Base-by-base conservation (phyloP, 2,888 invertebrate genomes). In the Drosophila gaucha region DNA sequence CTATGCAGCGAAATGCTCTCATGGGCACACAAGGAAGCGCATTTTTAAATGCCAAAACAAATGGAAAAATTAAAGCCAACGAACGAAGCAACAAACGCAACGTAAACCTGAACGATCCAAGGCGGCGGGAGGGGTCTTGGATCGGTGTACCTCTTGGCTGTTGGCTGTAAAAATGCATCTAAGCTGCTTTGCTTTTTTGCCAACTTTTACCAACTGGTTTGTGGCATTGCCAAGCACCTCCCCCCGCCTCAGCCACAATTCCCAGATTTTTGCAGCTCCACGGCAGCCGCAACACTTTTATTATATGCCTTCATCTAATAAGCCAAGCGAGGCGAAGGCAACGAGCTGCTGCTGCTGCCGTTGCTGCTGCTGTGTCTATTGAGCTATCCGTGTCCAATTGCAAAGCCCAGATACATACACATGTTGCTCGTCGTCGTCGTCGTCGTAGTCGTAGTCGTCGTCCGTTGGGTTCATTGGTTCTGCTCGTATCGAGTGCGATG, bases 341-440 rank as follows among this genome's bases (percentile, higher is more conserved):
- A 56, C 65, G 50, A 59, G 49, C 63, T 67, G 59, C 54, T 69
- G 51, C 9, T 46, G 63, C 38, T 55, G 57, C 33, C 51, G 54
- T 33, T 59, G 56, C 43, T 58, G 54, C 31, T 66, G 65, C 41
- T 60, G 50, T 67, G 75, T 86, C 88, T 88, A 82, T 82, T 82
- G 82, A 87, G 88, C 88, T 88, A 88, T 87, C 82, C 82, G 86
- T 88, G 82, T 88, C 88, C 82, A 88, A 82, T 88, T 88, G 86
- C 79, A 65, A 74, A 75, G 74, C 74, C 78, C 68, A 86, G 72
- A 80, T 77, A 71, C 71, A 69, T 68, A 78, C 69, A 70, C 79
- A 78, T 75, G 78, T 78, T 75, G 74, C 36, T 41, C 26, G 54
- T 56, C 38, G 55, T 63, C 55, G 69, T 26, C 24, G 44, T 28